Evolutionary conservation across 2,797 vertebrate species (phyloP).

Genomic region (Onychomys torridus): DNA sequence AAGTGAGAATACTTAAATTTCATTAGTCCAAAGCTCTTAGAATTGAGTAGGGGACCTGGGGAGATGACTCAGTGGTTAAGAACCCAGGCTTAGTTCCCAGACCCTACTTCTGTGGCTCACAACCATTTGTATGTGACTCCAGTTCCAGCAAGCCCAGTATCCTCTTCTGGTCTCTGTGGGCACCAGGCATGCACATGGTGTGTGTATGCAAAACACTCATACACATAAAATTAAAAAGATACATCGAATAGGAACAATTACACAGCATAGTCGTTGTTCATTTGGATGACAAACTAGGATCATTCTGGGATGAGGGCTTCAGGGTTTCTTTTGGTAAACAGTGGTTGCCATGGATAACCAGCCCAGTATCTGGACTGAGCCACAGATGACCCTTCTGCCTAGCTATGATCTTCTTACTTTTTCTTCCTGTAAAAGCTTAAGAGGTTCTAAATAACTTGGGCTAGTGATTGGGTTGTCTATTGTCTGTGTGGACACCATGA

Average conservation of each 20-base stretch:
- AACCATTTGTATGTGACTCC: background rate
- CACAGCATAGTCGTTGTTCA: background rate
- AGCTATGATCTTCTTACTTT: background rate
- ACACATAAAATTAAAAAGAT: background rate
- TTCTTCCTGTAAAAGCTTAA: background rate
- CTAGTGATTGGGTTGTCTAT: background rate
- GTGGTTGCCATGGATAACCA: fast-evolving
- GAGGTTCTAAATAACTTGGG: background rate
- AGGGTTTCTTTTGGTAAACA: background rate
- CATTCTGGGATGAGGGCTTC: background rate
- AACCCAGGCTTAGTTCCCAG: background rate
- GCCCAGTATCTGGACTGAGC: background rate
- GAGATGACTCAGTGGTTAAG: background rate
- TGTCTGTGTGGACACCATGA: background rate
- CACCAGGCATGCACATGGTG: background rate
- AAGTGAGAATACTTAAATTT: background rate
- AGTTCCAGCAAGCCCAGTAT: background rate
- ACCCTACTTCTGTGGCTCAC: background rate
- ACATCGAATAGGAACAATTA: background rate
- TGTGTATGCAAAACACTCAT: background rate
- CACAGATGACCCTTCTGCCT: no score
- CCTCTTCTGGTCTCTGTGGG: background rate
- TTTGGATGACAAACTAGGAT: background rate
- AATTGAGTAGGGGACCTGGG: background rate
- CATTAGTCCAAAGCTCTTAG: background rate